Evolutionary conservation across 2,113 vertebrate genomes (phyloP).

Genomic region (Mastomys coucha): DNA sequence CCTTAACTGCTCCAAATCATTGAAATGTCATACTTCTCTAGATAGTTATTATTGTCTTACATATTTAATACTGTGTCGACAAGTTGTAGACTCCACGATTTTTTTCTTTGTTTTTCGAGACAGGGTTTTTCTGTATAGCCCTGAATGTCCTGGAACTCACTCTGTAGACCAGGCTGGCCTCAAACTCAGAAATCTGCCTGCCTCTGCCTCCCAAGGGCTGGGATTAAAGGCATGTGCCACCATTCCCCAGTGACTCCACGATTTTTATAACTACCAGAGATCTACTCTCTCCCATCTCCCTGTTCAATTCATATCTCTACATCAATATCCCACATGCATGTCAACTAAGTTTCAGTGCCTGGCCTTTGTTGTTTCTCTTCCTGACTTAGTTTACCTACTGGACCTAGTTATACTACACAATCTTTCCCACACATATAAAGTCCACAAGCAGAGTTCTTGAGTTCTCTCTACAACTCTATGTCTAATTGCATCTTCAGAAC

Average conservation of each 20-base stretch:
- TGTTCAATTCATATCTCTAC: not conserved
- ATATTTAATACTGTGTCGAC: not conserved
- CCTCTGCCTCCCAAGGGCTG: no score
- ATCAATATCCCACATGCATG: not conserved
- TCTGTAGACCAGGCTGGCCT: no score
- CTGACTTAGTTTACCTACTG: not conserved
- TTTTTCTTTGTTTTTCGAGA: not conserved
- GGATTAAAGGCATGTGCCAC: no score
- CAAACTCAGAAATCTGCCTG: no score
- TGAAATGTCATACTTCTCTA: not conserved
- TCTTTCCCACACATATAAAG: constrained; percentile 27
- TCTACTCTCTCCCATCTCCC: not conserved
- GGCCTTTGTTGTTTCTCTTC: not conserved
- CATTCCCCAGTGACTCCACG: not conserved
- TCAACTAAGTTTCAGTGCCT: not conserved
- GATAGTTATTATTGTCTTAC: not conserved
- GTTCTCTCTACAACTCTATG: not conserved
- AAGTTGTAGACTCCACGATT: not conserved
- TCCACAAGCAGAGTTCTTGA: not conserved
- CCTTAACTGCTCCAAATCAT: not conserved
- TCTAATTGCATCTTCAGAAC: not conserved
- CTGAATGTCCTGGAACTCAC: no score
- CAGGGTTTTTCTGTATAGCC: no score
- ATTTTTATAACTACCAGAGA: not conserved
- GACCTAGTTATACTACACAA: not conserved